These are phyloP conservation scores for Drosophila lacicola DNA, from an alignment of 2,888 invertebrate species.

Conservation along the genomic window DNA sequence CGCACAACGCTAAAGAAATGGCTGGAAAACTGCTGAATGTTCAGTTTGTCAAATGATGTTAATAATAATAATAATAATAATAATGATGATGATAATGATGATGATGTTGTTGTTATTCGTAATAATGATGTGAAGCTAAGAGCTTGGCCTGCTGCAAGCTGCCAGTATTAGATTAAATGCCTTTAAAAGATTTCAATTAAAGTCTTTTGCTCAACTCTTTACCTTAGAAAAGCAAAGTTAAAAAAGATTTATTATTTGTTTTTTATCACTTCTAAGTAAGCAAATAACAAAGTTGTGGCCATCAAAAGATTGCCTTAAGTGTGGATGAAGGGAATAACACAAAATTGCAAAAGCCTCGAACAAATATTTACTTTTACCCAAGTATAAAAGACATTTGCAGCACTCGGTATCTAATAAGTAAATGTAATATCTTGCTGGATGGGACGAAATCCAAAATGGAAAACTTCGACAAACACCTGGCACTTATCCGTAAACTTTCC, in stretches of 20 bases:
- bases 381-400: constrained; percentile 58
- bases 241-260: no score
- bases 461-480: constrained; percentile 48
- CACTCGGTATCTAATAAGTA: constrained; percentile 80
- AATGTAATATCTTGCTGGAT: constrained; percentile 75
- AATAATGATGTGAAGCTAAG: constrained; percentile 5
- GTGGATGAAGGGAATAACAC: constrained; percentile 37
- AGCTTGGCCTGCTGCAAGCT: not conserved
- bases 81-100: not conserved
- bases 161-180: constrained; percentile 3
- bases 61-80: not conserved
- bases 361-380: constrained; percentile 30
- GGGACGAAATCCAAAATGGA: constrained; percentile 63
- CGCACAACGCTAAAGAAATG: constrained; percentile 17
- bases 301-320: no score
- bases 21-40: constrained; percentile 28
- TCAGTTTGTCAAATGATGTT: constrained; percentile 15
- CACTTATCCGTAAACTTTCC: constrained; percentile 37
- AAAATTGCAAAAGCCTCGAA: constrained; percentile 28
- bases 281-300: no score
- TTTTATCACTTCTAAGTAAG: no score
- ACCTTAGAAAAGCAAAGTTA: no score
- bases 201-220: no score
- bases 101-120: not conserved
- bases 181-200: not conserved